Conservation (phyloP, 2,888 invertebrate genomes). For the Epinotia bilunana region DNA sequence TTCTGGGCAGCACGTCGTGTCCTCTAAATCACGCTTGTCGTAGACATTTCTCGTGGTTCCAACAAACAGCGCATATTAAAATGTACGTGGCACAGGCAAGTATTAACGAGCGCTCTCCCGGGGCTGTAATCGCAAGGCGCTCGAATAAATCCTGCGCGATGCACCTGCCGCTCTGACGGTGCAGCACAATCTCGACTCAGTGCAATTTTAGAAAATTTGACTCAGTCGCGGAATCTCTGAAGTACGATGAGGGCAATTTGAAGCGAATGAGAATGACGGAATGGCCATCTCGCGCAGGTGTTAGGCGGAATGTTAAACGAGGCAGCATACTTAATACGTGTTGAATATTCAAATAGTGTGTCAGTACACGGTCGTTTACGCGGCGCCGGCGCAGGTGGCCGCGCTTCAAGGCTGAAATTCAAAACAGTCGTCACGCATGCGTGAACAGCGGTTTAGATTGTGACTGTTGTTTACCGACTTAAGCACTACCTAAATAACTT, state of each 20-base stretch:
- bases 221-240: slow-evolving; percentile 23
- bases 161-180: slow-evolving; percentile 73
- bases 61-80: slow-evolving; percentile 83
- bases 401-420: slow-evolving; percentile 85
- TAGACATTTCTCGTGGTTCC: slow-evolving; percentile 77
- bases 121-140: slow-evolving; percentile 71
- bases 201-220: slow-evolving; percentile 52
- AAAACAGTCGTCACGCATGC: slow-evolving; percentile 84
- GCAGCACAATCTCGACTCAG: slow-evolving; percentile 50
- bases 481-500: slow-evolving; percentile 18
- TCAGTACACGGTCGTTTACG: slow-evolving; percentile 84
- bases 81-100: slow-evolving; percentile 82
- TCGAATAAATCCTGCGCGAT: slow-evolving; percentile 80
- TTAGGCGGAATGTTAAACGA: slow-evolving; percentile 78
- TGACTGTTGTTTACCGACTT: slow-evolving; percentile 53
- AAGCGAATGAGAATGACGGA: slow-evolving; percentile 58
- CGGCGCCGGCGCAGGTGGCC: slow-evolving; percentile 87
- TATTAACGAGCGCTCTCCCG: slow-evolving; percentile 80
- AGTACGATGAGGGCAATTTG: slow-evolving; percentile 22
- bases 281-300: slow-evolving; percentile 77
- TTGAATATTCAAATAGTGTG: slow-evolving; percentile 84
- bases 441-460: slow-evolving; percentile 74
- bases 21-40: slow-evolving; percentile 81
- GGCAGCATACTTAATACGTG: slow-evolving; percentile 72
- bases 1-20: slow-evolving; percentile 66